These are phyloP conservation scores for Aptenodytes forsteri DNA, from an alignment of 2,113 vertebrate genomes.

Conservation along the genomic window DNA sequence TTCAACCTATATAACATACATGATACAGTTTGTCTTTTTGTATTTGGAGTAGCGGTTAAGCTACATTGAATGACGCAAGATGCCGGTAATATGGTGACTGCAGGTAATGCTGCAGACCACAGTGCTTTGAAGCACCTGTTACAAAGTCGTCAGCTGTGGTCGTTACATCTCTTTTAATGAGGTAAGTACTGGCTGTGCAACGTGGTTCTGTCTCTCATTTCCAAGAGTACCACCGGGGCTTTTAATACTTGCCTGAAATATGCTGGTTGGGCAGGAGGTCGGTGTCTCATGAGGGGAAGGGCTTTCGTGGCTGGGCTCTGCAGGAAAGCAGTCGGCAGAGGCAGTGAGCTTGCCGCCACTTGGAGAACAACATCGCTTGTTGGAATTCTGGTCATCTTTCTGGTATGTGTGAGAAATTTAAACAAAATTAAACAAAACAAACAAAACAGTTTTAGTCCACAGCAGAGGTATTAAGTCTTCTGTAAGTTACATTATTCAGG, in stretches of 20 bases:
- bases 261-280: background rate
- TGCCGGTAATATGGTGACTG: background rate
- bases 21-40: background rate
- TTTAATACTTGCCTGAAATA: background rate
- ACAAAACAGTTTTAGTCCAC: background rate
- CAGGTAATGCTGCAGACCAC: background rate
- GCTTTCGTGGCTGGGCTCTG: background rate
- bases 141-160: background rate
- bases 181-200: background rate
- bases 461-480: background rate
- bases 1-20: background rate
- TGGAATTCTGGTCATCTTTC: background rate
- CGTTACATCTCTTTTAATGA: background rate
- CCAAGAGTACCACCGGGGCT: background rate
- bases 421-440: background rate
- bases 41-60: background rate
- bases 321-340: background rate
- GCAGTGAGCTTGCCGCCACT: background rate
- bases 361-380: background rate
- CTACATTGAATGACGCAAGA: background rate
- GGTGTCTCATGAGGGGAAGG: background rate
- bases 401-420: background rate
- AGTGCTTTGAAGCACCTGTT: background rate
- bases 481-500: background rate
- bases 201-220: background rate